Evolutionary conservation across 2,888 invertebrate genomes (phyloP), one percentile per base, ranked within the genome.

Genomic region (Trichacis sp.): DNA sequence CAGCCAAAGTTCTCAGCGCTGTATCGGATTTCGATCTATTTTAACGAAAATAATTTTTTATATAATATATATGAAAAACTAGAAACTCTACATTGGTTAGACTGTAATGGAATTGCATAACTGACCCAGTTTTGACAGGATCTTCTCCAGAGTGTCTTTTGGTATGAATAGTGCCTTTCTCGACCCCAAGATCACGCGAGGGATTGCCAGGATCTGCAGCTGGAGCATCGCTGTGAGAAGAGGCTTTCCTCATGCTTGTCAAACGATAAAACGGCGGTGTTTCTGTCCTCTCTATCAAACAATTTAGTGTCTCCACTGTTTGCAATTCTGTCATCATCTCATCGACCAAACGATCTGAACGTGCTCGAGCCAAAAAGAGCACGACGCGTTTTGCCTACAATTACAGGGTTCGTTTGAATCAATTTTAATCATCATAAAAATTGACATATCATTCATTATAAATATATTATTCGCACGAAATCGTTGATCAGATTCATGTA

Each of bases 281-380:
- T 87, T 98, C 98, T 0, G 97, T 98, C 64, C 98, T 89, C 85
- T 98, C 98, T 73, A 99, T 96, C 71, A 95, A 89, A 84, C 97
- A 97, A 86, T 96, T 97, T 54, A 98, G 88, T 0, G 97, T 96
- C 86, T 98, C 98, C 17, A 98, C 97, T 0, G 97, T 97, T 86
- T 97, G 97, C 70, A 99, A 87, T 85, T 99, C 98, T 17, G 93
- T 92, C 94, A 98, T 96, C 89, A 99, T 91, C 86, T 99, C 97
- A 81, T 98, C 97, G 19, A 99, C 89, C 11, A 98, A 89, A 24
- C 96, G 90, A 82, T 96, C 96, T 0, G 98, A 95, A 61, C 95
- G 91, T 0, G 97, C 94, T 55, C 97, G 89, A 9, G 97, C 97
- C 78, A 99, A 85, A 86, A 96, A 98, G 5, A 97, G 87, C 20